phyloP scores from a whole-genome alignment of 1,140 invertebrate species.

The Sitophilus oryzae region DNA sequence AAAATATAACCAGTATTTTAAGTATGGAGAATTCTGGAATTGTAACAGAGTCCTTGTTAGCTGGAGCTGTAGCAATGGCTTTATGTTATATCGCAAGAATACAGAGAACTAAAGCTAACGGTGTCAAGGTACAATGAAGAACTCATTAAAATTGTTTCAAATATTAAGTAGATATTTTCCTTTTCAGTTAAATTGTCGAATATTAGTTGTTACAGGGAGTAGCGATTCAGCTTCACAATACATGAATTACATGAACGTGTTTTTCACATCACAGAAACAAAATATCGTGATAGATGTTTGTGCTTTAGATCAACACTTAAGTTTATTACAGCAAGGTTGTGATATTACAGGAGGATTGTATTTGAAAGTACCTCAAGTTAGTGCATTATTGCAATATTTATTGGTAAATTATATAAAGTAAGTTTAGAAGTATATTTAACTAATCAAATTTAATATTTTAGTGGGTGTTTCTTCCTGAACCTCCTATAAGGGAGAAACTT shows the following conservation, averaged over 20 bases:
- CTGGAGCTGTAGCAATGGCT: constrained; percentile 80
- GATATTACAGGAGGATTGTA: constrained; percentile 94
- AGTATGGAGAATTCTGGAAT: constrained; percentile 33
- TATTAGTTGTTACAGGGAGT: constrained; percentile 82
- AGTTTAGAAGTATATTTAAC: neutral
- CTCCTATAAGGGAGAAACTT: constrained; percentile 70
- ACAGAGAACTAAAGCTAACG: constrained; percentile 40
- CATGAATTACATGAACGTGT: constrained; percentile 98
- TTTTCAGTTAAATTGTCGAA: constrained; percentile 62
- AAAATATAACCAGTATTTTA: constrained; percentile 55
- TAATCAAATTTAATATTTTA: constrained; percentile 44
- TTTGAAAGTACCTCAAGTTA: constrained; percentile 69
- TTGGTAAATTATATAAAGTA: constrained; percentile 54
- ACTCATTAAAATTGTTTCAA: too few relatives aligned
- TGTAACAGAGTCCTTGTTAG: constrained; percentile 67
- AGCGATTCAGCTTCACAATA: constrained; percentile 90
- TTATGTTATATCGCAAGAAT: constrained; percentile 78
- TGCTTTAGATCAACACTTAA: constrained; percentile 84
- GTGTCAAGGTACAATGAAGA: constrained; percentile 40
- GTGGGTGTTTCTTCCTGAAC: constrained; percentile 92
- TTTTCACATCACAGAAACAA: constrained; percentile 90
- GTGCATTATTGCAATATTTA: constrained; percentile 88
- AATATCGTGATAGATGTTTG: constrained; percentile 90
- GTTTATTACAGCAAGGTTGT: constrained; percentile 88
- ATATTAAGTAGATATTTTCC: constrained; percentile 8